phyloP scores from a whole-genome alignment of 2,888 invertebrate genomes.

The Leptinotarsa peninsularis region DNA sequence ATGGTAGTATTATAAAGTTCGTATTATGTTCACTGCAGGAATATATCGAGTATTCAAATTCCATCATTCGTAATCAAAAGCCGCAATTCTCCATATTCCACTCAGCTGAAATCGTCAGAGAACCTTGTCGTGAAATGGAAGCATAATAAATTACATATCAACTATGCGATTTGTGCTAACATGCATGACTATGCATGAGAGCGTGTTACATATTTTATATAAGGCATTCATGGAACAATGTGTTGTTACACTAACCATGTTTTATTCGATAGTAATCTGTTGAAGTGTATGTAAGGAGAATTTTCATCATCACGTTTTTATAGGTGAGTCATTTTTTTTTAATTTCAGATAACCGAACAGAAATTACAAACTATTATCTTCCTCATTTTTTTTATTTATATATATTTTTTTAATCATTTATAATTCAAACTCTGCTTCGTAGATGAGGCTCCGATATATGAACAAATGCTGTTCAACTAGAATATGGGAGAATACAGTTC shows the following conservation, averaged over 20 bases:
- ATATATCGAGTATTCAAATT: not conserved
- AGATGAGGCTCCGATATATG: too few relatives aligned
- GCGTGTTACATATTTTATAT: slow-evolving; percentile 29
- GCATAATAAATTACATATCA: slow-evolving; percentile 32
- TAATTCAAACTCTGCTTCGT: too few relatives aligned
- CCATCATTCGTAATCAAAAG: not conserved
- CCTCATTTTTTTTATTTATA: too few relatives aligned
- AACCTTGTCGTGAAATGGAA: slow-evolving; percentile 25
- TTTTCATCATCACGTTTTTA: not conserved
- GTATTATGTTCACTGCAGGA: not conserved
- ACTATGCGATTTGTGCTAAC: slow-evolving; percentile 28
- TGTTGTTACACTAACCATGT: slow-evolving; percentile 26
- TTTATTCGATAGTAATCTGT: slow-evolving; percentile 28
- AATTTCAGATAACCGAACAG: too few relatives aligned
- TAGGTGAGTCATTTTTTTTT: not conserved
- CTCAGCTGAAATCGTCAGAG: slow-evolving; percentile 28
- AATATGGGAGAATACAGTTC: too few relatives aligned
- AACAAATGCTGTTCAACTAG: too few relatives aligned
- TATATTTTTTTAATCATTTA: too few relatives aligned
- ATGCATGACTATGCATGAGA: slow-evolving; percentile 30
- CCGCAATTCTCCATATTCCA: slow-evolving; percentile 24
- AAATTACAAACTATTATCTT: too few relatives aligned
- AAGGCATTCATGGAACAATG: slow-evolving; percentile 28
- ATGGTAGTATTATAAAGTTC: not conserved
- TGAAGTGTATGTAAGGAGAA: slow-evolving; percentile 8